phyloP scores from a whole-genome alignment of 2,888 invertebrate species.

The Anaspis maculata region DNA sequence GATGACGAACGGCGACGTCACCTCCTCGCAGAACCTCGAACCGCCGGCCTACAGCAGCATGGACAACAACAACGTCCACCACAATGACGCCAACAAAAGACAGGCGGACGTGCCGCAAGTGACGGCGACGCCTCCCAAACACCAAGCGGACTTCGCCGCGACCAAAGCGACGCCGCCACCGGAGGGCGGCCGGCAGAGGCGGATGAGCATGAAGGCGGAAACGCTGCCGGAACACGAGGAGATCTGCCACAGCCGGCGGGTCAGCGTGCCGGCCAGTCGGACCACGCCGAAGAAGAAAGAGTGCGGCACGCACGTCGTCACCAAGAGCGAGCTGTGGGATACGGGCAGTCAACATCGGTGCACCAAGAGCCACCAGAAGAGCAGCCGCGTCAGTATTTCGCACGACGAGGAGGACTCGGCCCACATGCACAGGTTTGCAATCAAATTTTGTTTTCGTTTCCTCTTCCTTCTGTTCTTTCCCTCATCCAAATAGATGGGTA shows the following conservation, averaged over 20 bases:
- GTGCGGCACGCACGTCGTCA: conserved; percentile 39
- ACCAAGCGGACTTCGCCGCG: no score
- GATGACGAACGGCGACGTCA: conserved; percentile 10
- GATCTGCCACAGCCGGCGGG: conserved; percentile 28
- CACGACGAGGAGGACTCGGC: conserved; percentile 35
- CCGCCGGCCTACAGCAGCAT: conserved; percentile 20
- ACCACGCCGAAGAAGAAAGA: conserved; percentile 45
- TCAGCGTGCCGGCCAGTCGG: conserved; percentile 29
- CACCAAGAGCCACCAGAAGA: conserved; percentile 35
- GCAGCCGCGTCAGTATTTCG: conserved; percentile 30
- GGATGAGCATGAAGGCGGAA: conserved; percentile 28
- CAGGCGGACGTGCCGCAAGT: conserved; percentile 25
- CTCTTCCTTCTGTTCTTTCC: no score
- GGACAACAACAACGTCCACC: conserved; percentile 14
- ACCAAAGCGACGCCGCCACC: conserved; percentile 30
- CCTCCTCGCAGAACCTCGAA: not conserved
- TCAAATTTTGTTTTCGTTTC: no score
- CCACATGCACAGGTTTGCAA: conserved; percentile 35
- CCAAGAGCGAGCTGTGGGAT: conserved; percentile 43
- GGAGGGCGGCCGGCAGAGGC: no score
- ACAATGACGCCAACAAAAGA: conserved; percentile 11
- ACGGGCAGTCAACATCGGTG: conserved; percentile 40
- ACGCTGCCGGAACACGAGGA: conserved; percentile 24
- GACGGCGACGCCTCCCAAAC: conserved; percentile 15
- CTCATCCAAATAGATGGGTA: no score